Evolutionary conservation across 1,140 invertebrate genomes (phyloP), one percentile per base, ranked within the genome.

Genomic region (Polypedilum pembai): DNA sequence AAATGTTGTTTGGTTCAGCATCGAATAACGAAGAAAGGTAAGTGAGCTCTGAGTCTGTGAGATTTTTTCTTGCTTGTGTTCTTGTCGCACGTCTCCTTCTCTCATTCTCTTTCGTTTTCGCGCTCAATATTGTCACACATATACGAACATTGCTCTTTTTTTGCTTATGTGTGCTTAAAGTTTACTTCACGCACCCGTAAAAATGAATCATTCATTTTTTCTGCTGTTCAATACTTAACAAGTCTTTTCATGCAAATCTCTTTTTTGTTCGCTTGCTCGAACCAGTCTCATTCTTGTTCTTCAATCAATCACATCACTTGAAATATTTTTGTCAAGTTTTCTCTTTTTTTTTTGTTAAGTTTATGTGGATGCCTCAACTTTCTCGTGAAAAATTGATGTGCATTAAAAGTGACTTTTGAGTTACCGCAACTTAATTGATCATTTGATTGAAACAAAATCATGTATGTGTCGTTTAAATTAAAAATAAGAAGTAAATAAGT

Each of bases 151-250:
- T 45, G 8, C 15, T 45, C 15, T 45, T 45, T 45, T 56, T 12
- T 56, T 56, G 45, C 45, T 15, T 56, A n/a, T 56, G 45, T 56
- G 45, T n/a, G 45, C 45, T 56, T 56, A n/a, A n/a, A n/a, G 12
- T 56, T 45, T 45, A 12, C 8, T 45, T 56, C 45, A 56, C 45
- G 45, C 45, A 56, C 45, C 45, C 45, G 45, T 56, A 56, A 56
- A 56, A 56, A 56, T 56, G 45, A 56, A 56, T 56, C 45, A 56
- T 56, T 56, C n/a, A n/a, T 56, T n/a, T 56, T 33, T n/a, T 56
- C 24, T 33, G 24, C 5, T 5, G 24, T 33, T 33, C 24, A 33
- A 56, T 56, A 56, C n/a, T 56, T 56, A 56, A 56, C 45, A 56
- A 56, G 45, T 56, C 24, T 33, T 56, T 56, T n/a, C 45, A 56